These are phyloP conservation scores for Molorchus minor DNA, from an alignment of 2,888 invertebrate species.

Conservation along the genomic window DNA sequence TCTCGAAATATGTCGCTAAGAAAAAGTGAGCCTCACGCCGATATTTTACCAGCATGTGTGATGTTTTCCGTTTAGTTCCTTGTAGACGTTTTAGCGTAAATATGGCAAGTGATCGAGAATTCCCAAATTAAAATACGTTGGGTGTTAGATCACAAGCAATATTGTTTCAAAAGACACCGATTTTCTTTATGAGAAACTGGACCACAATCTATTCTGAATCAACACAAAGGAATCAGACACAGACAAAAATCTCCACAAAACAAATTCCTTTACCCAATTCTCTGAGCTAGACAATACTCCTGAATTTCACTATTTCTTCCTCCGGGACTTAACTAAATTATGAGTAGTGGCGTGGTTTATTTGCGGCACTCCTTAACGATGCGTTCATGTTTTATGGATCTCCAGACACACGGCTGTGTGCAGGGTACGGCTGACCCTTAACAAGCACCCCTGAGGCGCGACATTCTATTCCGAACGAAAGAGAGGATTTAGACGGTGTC, in stretches of 20 bases:
- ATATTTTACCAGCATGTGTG: no score
- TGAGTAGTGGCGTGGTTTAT: constrained; percentile 46
- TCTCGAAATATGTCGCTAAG: no score
- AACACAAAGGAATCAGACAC: not conserved
- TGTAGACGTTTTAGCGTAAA: no score
- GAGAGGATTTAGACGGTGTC: constrained; percentile 4
- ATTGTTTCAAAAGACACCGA: not conserved
- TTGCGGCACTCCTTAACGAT: constrained; percentile 52
- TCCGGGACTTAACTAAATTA: constrained; percentile 47
- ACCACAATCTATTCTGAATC: not conserved
- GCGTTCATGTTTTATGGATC: constrained; percentile 54
- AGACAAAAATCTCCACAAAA: constrained; percentile 6
- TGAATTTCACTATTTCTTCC: constrained; percentile 14
- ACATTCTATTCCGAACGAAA: not conserved
- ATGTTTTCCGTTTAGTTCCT: no score
- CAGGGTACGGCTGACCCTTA: constrained; percentile 23
- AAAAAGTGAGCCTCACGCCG: no score
- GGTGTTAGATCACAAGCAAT: no score
- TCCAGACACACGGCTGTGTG: constrained; percentile 35
- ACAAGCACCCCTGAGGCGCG: constrained; percentile 10
- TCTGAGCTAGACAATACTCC: constrained; percentile 9
- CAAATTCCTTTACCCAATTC: constrained; percentile 10
- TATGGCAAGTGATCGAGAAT: no score
- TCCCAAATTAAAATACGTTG: no score
- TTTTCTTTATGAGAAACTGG: not conserved